Conservation (phyloP, 2,888 invertebrate species). For the Cephus pulcher region DNA sequence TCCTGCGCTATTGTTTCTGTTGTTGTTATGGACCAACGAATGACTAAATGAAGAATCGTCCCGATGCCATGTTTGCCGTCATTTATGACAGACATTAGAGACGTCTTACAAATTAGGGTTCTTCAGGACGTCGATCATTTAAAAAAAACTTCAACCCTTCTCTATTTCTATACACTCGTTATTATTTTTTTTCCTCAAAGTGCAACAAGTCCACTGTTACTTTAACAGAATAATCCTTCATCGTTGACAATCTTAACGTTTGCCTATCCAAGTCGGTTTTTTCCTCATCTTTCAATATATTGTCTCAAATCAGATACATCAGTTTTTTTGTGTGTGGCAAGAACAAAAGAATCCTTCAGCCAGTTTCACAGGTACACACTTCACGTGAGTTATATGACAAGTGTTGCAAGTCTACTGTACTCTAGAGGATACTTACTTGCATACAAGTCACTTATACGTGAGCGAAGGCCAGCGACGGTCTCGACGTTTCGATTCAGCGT, state of each 20-base stretch:
- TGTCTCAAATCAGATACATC: neutral
- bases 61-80: neutral
- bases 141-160: neutral
- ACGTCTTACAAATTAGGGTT: neutral
- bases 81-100: neutral
- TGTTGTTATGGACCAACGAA: neutral
- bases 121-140: neutral
- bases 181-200: neutral
- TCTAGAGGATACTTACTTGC: neutral
- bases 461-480: constrained; percentile 29
- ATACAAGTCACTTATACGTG: neutral
- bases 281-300: neutral
- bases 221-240: neutral
- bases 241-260: neutral
- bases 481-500: constrained; percentile 16
- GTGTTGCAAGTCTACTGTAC: neutral
- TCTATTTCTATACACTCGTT: neutral
- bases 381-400: neutral
- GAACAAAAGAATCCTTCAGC: neutral
- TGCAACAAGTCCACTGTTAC: neutral
- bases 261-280: neutral
- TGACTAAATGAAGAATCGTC: neutral
- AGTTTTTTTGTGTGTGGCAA: neutral
- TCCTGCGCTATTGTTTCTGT: neutral
- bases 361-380: neutral